Conservation (phyloP, 1,140 invertebrate genomes). For the Lasaia peninsularis region DNA sequence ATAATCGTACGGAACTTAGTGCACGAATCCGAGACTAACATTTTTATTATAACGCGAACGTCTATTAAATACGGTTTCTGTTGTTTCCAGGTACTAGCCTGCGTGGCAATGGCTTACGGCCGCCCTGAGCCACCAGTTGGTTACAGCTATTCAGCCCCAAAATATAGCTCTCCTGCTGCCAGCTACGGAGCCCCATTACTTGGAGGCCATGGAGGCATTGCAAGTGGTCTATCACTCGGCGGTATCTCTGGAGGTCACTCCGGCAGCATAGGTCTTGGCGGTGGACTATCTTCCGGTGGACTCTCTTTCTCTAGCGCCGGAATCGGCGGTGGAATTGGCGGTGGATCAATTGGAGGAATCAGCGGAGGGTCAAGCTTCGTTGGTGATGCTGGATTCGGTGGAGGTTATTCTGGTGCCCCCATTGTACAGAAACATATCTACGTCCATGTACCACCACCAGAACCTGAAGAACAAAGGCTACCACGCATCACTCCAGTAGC, state of each 20-base stretch:
- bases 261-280: constrained; percentile 44
- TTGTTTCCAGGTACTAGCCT: constrained; percentile 64
- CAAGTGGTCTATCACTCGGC: constrained; percentile 31
- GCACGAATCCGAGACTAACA: no score
- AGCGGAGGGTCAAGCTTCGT: constrained; percentile 35
- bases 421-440: constrained; percentile 77
- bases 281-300: constrained; percentile 21
- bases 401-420: constrained; percentile 59
- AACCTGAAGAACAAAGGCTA: constrained; percentile 79
- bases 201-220: constrained; percentile 42
- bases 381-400: constrained; percentile 51
- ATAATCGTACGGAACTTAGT: no score
- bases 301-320: constrained; percentile 20
- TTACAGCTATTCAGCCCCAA: constrained; percentile 67
- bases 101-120: constrained; percentile 63
- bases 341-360: constrained; percentile 25
- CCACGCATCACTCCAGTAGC: constrained; percentile 77
- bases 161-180: constrained; percentile 39
- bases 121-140: constrained; percentile 69
- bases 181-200: constrained; percentile 48
- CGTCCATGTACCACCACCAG: constrained; percentile 78
- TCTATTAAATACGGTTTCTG: constrained; percentile 1
- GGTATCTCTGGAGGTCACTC: constrained; percentile 36
- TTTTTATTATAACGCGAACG: no score
- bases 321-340: constrained; percentile 38